phyloP scores from a whole-genome alignment of 2,888 invertebrate genomes.

The Folsomia manolachei region DNA sequence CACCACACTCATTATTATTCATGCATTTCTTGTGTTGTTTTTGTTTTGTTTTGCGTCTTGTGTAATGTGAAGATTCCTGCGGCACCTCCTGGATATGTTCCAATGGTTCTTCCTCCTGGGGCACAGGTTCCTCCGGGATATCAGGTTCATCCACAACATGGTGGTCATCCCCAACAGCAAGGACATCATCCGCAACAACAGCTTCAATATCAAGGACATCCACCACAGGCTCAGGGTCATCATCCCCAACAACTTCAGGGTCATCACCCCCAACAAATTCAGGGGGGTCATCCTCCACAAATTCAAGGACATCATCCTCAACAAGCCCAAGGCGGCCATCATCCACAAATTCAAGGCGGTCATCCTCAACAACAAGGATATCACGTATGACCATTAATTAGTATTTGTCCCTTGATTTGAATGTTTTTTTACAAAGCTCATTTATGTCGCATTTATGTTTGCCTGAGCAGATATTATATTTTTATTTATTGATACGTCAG shows the following conservation, averaged over 20 bases:
- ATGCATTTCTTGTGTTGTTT: conserved; percentile 17
- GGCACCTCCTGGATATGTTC: conserved; percentile 49
- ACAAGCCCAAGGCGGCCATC: conserved; percentile 48
- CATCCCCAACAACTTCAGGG: conserved; percentile 42
- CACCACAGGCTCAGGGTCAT: conserved; percentile 46
- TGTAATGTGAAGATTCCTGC: conserved; percentile 48
- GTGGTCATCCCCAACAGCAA: conserved; percentile 47
- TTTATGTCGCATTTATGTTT: no score
- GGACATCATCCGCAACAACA: conserved; percentile 49
- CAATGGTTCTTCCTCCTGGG: conserved; percentile 37
- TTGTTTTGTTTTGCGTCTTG: conserved; percentile 17
- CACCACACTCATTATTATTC: conserved; percentile 9
- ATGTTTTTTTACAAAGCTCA: no score
- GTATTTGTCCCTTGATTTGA: conserved; percentile 11
- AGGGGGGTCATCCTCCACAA: conserved; percentile 32
- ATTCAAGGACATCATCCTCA: conserved; percentile 33
- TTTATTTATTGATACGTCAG: neutral
- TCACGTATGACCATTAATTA: conserved; percentile 1
- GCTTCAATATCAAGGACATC: conserved; percentile 47
- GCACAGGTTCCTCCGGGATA: conserved; percentile 50
- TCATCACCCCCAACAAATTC: conserved; percentile 11
- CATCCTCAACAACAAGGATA: conserved; percentile 52
- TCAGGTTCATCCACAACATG: conserved; percentile 51
- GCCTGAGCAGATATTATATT: conserved; percentile 42
- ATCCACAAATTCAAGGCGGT: conserved; percentile 48